Conservation (phyloP, 2,113 vertebrate species). For the Lasiurus cinereus region DNA sequence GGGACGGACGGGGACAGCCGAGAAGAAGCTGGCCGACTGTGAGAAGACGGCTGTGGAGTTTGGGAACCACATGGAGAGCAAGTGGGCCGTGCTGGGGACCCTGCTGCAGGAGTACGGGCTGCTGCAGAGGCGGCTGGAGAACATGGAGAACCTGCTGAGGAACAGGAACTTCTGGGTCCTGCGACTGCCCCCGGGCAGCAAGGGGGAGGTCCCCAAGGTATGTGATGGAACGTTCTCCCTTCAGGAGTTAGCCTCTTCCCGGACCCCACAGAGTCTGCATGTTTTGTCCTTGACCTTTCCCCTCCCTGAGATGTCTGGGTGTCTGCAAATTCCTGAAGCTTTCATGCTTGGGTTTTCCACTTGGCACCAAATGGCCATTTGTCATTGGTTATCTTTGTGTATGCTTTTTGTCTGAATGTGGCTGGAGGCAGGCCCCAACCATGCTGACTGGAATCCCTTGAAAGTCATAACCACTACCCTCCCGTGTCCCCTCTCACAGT, state of each 20-base stretch:
- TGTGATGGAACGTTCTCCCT: not conserved
- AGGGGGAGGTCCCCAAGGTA: slow-evolving; percentile 83
- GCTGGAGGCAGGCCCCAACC: not conserved
- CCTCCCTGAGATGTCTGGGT: not conserved
- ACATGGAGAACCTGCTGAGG: slow-evolving; percentile 86
- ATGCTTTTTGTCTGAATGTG: fast-evolving
- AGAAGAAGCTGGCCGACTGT: slow-evolving; percentile 84
- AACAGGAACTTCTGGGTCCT: slow-evolving; percentile 84
- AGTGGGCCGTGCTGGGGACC: slow-evolving; percentile 82
- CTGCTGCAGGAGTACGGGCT: slow-evolving; percentile 85
- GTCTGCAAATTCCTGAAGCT: not conserved
- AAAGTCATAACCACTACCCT: not conserved
- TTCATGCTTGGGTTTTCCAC: not conserved
- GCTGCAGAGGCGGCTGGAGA: slow-evolving; percentile 85
- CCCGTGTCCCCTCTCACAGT: fast-evolving
- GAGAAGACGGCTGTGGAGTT: slow-evolving; percentile 85
- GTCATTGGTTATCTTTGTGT: not conserved
- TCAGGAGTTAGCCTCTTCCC: not conserved
- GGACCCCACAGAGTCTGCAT: fast-evolving
- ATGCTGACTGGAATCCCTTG: not conserved
- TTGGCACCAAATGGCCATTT: not conserved
- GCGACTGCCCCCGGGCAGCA: slow-evolving; percentile 77
- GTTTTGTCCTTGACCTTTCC: not conserved
- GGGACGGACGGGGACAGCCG: slow-evolving; percentile 75
- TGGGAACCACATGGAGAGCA: slow-evolving; percentile 85